Conservation (phyloP, 2,797 vertebrate genomes). For the Rhinoraja longicauda region DNA sequence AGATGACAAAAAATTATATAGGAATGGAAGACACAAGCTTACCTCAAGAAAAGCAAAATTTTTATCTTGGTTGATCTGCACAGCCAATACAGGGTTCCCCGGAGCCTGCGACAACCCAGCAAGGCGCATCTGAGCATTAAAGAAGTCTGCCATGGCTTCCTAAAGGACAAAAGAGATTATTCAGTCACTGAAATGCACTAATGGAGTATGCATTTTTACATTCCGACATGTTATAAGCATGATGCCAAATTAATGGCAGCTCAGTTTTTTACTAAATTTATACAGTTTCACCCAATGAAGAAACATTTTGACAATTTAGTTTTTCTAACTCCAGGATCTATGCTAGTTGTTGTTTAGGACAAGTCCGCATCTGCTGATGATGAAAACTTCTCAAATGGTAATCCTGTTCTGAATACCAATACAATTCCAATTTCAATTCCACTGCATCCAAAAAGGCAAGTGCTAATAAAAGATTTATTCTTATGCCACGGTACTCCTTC, state of each 20-base stretch:
- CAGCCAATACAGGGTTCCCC: constrained; percentile 64
- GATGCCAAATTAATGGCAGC: neutral
- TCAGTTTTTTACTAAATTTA: neutral
- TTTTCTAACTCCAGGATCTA: neutral
- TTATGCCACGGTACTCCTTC: no score
- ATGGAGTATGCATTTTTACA: neutral
- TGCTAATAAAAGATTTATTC: no score
- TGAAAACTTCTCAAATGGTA: neutral
- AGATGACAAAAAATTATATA: neutral
- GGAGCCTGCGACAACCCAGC: constrained; percentile 63
- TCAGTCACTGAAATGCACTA: neutral
- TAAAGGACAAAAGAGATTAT: constrained; percentile 40
- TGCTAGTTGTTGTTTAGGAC: neutral
- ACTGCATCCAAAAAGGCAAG: neutral
- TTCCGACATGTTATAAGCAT: neutral
- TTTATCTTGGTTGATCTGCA: constrained; percentile 71
- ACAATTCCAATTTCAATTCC: neutral
- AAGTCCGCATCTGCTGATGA: neutral
- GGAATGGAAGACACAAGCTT: neutral
- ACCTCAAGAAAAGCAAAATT: constrained; percentile 68
- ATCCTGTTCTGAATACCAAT: neutral
- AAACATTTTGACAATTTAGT: neutral
- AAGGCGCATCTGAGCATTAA: constrained; percentile 68
- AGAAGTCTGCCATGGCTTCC: constrained; percentile 69
- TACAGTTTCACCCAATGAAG: neutral